phyloP scores from a whole-genome alignment of 2,888 invertebrate genomes.

The Leptopilina myrica region DNA sequence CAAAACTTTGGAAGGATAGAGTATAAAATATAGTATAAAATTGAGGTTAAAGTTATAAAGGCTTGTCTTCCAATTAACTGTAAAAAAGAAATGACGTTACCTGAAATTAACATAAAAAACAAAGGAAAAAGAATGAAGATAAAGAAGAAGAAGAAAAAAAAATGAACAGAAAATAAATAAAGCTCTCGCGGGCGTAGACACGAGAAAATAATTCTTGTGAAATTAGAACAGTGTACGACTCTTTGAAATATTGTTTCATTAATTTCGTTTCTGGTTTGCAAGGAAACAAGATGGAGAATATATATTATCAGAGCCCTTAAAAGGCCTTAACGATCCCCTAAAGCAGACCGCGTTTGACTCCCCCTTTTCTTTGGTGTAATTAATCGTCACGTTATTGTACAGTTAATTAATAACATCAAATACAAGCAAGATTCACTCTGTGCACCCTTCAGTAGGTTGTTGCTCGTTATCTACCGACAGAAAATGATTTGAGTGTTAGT shows the following conservation, averaged over 20 bases:
- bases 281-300: conserved; percentile 28
- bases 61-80: not conserved
- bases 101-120: not conserved
- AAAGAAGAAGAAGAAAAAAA: too few relatives aligned
- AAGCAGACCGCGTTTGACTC: conserved; percentile 28
- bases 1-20: too few relatives aligned
- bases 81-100: not conserved
- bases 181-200: too few relatives aligned
- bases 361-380: conserved; percentile 16
- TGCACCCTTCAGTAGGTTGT: not conserved
- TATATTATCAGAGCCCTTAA: conserved; percentile 37
- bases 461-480: conserved; percentile 12
- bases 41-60: too few relatives aligned
- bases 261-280: conserved; percentile 22
- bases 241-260: conserved; percentile 32
- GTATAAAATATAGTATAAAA: too few relatives aligned
- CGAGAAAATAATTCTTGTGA: not conserved
- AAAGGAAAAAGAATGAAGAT: not conserved
- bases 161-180: too few relatives aligned
- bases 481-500: not conserved
- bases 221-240: conserved; percentile 29
- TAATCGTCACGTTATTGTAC: conserved; percentile 39
- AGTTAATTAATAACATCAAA: conserved; percentile 41
- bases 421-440: conserved; percentile 4
- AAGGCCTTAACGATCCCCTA: conserved; percentile 32